Evolutionary conservation across 2,888 invertebrate species (phyloP).

Genomic region (Ischnus inquisitorius): DNA sequence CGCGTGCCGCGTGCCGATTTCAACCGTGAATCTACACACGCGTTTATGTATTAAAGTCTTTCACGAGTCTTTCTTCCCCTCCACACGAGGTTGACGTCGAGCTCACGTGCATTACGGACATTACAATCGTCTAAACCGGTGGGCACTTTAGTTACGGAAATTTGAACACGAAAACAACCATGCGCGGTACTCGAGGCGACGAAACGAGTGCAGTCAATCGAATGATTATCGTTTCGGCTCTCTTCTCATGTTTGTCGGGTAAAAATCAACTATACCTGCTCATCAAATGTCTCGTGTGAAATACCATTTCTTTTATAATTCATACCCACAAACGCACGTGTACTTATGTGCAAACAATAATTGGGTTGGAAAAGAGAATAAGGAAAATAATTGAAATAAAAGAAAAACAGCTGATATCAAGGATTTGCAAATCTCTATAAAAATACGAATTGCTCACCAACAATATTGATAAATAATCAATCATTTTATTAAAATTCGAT

Average conservation of each 20-base stretch:
- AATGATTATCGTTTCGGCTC: conserved; percentile 30
- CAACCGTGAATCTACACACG: conserved; percentile 34
- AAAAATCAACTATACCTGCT: conserved; percentile 6
- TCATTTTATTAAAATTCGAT: too few relatives aligned
- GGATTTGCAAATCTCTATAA: too few relatives aligned
- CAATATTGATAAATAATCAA: too few relatives aligned
- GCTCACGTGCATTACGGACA: conserved; percentile 40
- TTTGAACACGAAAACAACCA: conserved; percentile 43
- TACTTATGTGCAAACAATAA: too few relatives aligned
- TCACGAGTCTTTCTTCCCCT: not conserved
- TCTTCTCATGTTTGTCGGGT: not conserved
- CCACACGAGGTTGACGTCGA: not conserved
- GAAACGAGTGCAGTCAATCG: conserved; percentile 55
- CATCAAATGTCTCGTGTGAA: not conserved
- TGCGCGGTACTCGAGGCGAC: conserved; percentile 45
- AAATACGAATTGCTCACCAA: too few relatives aligned
- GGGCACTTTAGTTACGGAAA: conserved; percentile 40
- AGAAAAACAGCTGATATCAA: too few relatives aligned
- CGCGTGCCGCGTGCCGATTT: conserved; percentile 65
- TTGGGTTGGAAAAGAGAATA: too few relatives aligned
- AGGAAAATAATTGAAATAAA: too few relatives aligned
- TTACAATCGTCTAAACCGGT: conserved; percentile 38
- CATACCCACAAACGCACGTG: not conserved
- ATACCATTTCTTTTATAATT: conserved; percentile 9
- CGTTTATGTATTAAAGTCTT: conserved; percentile 6